Percentiles rank a stretch among this genome's conserved stretches.
Evolutionary conservation across 2,113 vertebrate genomes (phyloP).

Genomic region (Chionodraco myersi): DNA sequence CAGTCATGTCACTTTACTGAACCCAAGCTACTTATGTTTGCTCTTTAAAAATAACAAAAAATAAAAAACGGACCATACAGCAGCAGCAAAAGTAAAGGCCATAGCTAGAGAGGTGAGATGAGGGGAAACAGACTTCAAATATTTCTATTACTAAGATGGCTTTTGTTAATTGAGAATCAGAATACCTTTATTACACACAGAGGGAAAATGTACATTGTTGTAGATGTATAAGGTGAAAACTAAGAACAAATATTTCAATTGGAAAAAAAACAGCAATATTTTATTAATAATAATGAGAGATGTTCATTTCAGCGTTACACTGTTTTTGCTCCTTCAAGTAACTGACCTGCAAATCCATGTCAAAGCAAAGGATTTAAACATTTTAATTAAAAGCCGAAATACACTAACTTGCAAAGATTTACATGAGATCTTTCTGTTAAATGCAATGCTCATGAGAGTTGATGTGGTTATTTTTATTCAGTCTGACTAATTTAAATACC

Average conservation of each 20-base stretch:
- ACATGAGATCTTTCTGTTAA: not conserved
- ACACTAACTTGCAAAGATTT: not conserved
- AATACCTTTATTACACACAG: too few species aligned
- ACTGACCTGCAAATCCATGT: not conserved
- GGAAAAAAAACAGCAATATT: not conserved
- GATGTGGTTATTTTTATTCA: constrained; percentile 9
- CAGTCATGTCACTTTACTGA: constrained; percentile 29
- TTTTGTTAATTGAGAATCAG: too few species aligned
- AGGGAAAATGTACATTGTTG: too few species aligned
- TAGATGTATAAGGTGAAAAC: not conserved
- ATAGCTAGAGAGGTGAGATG: constrained; percentile 4
- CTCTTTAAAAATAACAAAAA: constrained; percentile 18
- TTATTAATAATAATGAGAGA: not conserved
- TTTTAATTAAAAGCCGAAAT: not conserved
- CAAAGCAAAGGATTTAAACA: not conserved
- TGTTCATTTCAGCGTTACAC: not conserved
- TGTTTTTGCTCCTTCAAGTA: not conserved
- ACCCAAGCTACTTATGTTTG: constrained; percentile 18
- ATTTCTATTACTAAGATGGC: too few species aligned
- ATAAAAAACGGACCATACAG: not conserved
- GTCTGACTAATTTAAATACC: constrained; percentile 19
- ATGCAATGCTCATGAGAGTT: not conserved
- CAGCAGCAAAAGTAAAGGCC: constrained; percentile 39
- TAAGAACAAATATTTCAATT: not conserved
- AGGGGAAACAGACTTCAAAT: constrained; percentile 23